These are phyloP conservation scores for Meloidogyne hapla DNA, from an alignment of 1,140 invertebrate species.

Conservation along the genomic window DNA sequence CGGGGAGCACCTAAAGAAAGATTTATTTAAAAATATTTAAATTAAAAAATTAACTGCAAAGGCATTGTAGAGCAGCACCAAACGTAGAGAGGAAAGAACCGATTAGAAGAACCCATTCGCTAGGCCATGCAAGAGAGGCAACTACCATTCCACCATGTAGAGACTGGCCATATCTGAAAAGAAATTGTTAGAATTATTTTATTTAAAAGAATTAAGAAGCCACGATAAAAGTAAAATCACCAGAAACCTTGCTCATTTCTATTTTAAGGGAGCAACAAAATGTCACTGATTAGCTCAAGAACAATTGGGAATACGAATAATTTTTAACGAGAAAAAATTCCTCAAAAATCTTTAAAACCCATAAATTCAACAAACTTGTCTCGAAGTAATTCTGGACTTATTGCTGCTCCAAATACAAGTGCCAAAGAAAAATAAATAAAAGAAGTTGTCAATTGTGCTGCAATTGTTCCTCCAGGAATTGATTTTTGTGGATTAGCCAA, in stretches of 20 bases:
- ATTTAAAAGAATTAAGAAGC: too few species aligned
- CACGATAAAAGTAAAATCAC: too few species aligned
- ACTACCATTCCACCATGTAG: conserved; percentile 61
- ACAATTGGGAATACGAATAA: neutral
- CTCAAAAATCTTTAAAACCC: neutral
- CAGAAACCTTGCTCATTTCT: too few species aligned
- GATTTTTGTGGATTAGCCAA: conserved; percentile 95
- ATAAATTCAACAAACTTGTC: conserved; percentile 51
- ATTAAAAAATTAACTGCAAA: conserved; percentile 65
- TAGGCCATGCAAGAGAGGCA: conserved; percentile 66
- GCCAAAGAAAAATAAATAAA: conserved; percentile 73
- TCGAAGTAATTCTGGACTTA: conserved; percentile 50
- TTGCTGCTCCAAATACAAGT: conserved; percentile 58
- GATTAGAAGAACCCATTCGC: conserved; percentile 93
- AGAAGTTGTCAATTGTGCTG: conserved; percentile 93
- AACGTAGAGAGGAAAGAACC: conserved; percentile 95
- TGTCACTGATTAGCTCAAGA: too few species aligned
- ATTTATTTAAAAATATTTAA: neutral
- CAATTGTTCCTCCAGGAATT: conserved; percentile 94
- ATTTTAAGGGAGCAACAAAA: too few species aligned
- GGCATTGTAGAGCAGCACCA: conserved; percentile 91
- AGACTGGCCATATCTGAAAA: conserved; percentile 47
- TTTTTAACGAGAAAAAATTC: neutral
- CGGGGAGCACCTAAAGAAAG: conserved; percentile 68
- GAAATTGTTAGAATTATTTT: too few species aligned